Percentiles rank a stretch among this genome's conserved stretches.
phyloP scores from a whole-genome alignment of 2,888 invertebrate genomes.

The Geophilus truncorum region DNA sequence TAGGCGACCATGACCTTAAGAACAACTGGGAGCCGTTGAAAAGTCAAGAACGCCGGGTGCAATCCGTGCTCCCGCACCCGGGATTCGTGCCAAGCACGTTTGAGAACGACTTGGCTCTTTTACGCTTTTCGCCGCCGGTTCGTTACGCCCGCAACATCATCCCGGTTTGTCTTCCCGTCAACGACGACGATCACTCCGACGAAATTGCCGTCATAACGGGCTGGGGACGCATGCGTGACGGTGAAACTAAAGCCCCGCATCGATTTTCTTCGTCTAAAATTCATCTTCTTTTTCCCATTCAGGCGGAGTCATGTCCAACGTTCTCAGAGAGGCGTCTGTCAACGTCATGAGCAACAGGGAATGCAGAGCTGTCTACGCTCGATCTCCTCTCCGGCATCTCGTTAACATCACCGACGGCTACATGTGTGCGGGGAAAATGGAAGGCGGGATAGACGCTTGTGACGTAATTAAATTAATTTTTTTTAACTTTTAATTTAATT shows the following conservation, averaged over 20 bases:
- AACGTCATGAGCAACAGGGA: conserved; percentile 86
- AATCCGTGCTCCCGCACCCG: conserved; percentile 14
- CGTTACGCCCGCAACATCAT: conserved; percentile 81
- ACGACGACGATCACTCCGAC: conserved; percentile 67
- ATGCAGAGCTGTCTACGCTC: conserved; percentile 89
- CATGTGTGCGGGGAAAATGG: conserved; percentile 86
- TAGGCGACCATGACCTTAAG: conserved; percentile 31
- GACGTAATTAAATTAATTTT: conserved; percentile 67
- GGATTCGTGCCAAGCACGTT: conserved; percentile 57
- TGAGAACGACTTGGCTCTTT: conserved; percentile 80
- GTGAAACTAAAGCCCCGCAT: conserved; percentile 46
- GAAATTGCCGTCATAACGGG: conserved; percentile 84
- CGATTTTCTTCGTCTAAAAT: neutral
- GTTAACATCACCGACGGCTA: conserved; percentile 82
- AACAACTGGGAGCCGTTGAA: neutral
- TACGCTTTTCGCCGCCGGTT: conserved; percentile 61
- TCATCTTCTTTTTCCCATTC: conserved; percentile 35
- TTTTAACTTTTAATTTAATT: neutral
- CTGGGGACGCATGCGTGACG: conserved; percentile 86
- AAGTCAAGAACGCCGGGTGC: neutral
- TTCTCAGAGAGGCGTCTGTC: conserved; percentile 82
- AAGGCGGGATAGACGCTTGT: conserved; percentile 86
- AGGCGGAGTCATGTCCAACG: conserved; percentile 79
- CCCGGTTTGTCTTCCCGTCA: conserved; percentile 82
- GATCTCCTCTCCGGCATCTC: conserved; percentile 66